phyloP scores from a whole-genome alignment of 2,797 vertebrate species.

The Pteropus rufus region DNA sequence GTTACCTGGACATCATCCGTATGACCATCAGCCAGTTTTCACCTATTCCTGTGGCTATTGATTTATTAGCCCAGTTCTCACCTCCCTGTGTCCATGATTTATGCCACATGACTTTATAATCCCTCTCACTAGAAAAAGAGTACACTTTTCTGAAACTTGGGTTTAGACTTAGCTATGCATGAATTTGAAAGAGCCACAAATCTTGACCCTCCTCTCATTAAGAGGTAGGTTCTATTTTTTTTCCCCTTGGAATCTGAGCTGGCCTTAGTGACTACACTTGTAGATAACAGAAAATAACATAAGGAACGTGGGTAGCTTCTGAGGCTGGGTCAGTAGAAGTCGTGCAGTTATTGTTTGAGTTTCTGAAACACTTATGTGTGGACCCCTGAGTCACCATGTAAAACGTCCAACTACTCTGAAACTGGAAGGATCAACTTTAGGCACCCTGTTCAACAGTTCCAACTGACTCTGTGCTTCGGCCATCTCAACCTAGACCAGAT shows the following conservation, averaged over 20 bases:
- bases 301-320: background rate
- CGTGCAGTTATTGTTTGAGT: background rate
- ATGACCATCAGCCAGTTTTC: background rate
- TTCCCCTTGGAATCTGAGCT: background rate
- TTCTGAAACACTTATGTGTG: background rate
- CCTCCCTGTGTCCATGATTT: background rate
- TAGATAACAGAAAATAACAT: background rate
- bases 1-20: background rate
- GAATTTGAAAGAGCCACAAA: background rate
- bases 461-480: background rate
- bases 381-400: background rate
- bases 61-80: background rate
- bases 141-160: background rate
- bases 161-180: background rate
- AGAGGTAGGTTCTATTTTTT: background rate
- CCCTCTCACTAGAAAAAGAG: background rate
- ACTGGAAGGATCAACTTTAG: background rate
- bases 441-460: background rate
- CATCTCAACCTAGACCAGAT: background rate
- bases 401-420: background rate
- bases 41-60: background rate
- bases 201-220: background rate
- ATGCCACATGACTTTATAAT: background rate
- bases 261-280: background rate
- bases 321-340: background rate